These are phyloP conservation scores for Nestor notabilis DNA, from an alignment of 2,113 vertebrate genomes.

Conservation along the genomic window DNA sequence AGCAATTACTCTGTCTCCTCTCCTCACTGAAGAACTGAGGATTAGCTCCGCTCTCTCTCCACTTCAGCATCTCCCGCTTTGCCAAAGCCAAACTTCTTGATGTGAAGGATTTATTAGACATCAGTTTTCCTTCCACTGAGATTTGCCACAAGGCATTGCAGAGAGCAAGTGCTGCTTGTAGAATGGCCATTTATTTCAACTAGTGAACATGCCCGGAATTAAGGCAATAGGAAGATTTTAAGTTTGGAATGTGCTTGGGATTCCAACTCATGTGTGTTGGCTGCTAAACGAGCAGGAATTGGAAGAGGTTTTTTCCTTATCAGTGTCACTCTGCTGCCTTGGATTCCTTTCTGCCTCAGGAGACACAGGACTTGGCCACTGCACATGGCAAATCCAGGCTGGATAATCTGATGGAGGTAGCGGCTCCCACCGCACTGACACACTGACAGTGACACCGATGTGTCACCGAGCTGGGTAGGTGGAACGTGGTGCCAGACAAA, in stretches of 20 bases:
- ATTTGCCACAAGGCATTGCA: not conserved
- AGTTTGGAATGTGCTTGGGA: not conserved
- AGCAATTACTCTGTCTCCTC: not conserved
- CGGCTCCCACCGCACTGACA: fast-evolving
- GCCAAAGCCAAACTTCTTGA: not conserved
- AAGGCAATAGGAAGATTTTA: not conserved
- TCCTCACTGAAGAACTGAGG: not conserved
- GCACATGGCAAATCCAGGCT: not conserved
- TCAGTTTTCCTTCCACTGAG: fast-evolving
- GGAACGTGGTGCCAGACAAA: not conserved
- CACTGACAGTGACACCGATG: fast-evolving
- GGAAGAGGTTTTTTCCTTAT: not conserved
- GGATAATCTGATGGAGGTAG: fast-evolving
- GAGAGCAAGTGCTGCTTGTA: not conserved
- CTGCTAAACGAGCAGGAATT: not conserved
- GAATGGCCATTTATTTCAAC: not conserved
- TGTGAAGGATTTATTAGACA: not conserved
- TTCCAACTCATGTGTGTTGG: not conserved
- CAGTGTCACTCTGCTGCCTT: not conserved
- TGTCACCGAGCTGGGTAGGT: not conserved
- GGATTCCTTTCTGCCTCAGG: not conserved
- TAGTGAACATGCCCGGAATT: not conserved
- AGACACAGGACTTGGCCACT: fast-evolving
- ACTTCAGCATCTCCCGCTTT: not conserved
- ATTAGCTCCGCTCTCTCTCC: not conserved